phyloP scores from a whole-genome alignment of 2,113 vertebrate species.

The Thamnaconus septentrionalis region DNA sequence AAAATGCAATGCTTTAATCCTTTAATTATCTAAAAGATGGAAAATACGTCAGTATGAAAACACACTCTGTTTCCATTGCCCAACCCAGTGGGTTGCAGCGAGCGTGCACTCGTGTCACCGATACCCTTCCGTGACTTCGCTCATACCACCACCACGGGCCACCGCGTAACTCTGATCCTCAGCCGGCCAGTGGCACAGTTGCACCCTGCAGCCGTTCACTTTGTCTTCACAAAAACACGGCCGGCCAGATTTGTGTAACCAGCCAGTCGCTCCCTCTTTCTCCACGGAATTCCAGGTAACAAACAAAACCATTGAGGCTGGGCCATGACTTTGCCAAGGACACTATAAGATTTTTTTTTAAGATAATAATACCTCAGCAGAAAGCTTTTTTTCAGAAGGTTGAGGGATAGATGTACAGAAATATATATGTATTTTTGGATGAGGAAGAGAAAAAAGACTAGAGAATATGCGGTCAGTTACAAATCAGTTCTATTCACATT shows the following conservation, averaged over 20 bases:
- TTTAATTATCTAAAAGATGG: no score
- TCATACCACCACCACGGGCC: slow-evolving; percentile 55
- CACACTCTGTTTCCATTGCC: neutral
- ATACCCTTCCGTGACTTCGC: slow-evolving; percentile 64
- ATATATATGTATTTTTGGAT: no score
- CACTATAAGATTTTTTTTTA: no score
- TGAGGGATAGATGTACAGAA: no score
- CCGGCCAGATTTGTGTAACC: slow-evolving; percentile 70
- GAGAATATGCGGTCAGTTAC: no score
- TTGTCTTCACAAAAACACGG: slow-evolving; percentile 67
- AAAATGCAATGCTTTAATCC: no score
- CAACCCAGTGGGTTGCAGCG: neutral
- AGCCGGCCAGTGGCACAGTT: slow-evolving; percentile 65
- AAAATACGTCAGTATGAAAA: neutral
- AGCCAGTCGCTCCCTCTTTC: slow-evolving; percentile 41
- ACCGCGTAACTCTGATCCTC: slow-evolving; percentile 61
- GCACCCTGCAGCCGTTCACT: slow-evolving; percentile 69
- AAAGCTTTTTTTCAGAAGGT: no score
- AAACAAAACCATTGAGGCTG: no score
- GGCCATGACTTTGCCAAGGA: no score
- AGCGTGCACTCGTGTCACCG: slow-evolving; percentile 61
- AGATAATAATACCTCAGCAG: no score
- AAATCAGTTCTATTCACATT: no score
- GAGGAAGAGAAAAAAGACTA: no score
- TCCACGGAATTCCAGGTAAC: slow-evolving; percentile 33